These are phyloP conservation scores for Poecilus cupreus DNA, from an alignment of 2,888 invertebrate species.

Conservation along the genomic window DNA sequence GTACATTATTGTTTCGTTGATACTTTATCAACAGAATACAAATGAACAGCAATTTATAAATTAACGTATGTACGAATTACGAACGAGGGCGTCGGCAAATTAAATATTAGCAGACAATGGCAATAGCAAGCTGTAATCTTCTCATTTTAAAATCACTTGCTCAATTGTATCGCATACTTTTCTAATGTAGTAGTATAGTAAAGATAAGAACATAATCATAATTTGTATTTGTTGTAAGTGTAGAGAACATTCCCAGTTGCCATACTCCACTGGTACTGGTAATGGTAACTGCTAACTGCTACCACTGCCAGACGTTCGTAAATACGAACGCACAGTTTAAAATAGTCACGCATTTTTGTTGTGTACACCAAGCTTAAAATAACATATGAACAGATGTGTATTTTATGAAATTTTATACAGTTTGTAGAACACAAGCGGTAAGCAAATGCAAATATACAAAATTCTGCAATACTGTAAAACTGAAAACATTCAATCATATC, in stretches of 20 bases:
- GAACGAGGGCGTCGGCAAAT: too few species aligned
- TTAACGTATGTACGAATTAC: neutral
- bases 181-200: too few species aligned
- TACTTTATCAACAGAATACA: neutral
- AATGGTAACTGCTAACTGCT: neutral
- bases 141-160: neutral
- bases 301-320: conserved; percentile 46
- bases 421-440: neutral
- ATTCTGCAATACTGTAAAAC: neutral
- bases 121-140: neutral
- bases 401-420: conserved; percentile 49
- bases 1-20: too few species aligned
- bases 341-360: conserved; percentile 52
- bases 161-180: neutral
- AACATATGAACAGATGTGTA: conserved; percentile 47
- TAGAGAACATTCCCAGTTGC: too few species aligned
- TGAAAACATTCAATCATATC: too few species aligned
- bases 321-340: conserved; percentile 50
- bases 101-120: too few species aligned
- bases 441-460: neutral
- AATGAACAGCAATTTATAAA: neutral
- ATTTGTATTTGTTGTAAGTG: too few species aligned
- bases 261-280: neutral
- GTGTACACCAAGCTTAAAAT: conserved; percentile 53
- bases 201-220: too few species aligned